A percentile compares a stretch with the other conserved stretches of the same genome.
These are phyloP conservation scores for Drosophila mayaguana DNA, from an alignment of 2,888 invertebrate genomes.

Conservation along the genomic window DNA sequence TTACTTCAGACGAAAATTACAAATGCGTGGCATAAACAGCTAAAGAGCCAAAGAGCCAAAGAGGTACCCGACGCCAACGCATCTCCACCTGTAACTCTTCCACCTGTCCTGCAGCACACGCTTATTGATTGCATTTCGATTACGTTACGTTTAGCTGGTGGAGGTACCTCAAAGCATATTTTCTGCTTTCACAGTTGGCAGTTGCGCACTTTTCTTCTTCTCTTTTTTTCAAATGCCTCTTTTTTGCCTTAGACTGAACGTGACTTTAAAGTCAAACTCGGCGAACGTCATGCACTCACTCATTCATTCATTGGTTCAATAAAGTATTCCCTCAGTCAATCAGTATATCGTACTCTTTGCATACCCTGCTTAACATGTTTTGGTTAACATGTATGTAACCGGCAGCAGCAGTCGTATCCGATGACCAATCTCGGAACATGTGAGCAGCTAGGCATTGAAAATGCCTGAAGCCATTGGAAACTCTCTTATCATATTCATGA, in stretches of 20 bases:
- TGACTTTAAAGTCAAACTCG: constrained; percentile 70
- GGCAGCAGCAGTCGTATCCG: no score
- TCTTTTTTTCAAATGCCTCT: not conserved
- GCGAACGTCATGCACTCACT: constrained; percentile 41
- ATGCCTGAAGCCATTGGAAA: not conserved
- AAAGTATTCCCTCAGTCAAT: constrained; percentile 63
- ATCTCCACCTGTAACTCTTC: not conserved
- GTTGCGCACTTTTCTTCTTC: constrained; percentile 49
- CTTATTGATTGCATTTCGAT: constrained; percentile 24
- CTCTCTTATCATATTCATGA: not conserved
- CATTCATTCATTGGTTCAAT: constrained; percentile 56
- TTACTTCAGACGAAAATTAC: constrained; percentile 29
- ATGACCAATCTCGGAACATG: not conserved
- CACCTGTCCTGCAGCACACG: constrained; percentile 26
- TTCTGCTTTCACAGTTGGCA: constrained; percentile 45
- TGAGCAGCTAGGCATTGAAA: not conserved
- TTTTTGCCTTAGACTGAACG: constrained; percentile 45
- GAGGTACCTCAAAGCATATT: constrained; percentile 20
- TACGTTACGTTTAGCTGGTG: constrained; percentile 7
- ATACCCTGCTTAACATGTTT: not conserved
- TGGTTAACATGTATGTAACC: not conserved
- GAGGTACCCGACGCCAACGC: constrained; percentile 7
- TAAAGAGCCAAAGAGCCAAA: not conserved
- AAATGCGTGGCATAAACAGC: constrained; percentile 38
- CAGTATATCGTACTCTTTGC: constrained; percentile 49